Evolutionary conservation across 2,888 invertebrate genomes (phyloP), one percentile per base, ranked within the genome.

Genomic region (Drosophila crucigera): DNA sequence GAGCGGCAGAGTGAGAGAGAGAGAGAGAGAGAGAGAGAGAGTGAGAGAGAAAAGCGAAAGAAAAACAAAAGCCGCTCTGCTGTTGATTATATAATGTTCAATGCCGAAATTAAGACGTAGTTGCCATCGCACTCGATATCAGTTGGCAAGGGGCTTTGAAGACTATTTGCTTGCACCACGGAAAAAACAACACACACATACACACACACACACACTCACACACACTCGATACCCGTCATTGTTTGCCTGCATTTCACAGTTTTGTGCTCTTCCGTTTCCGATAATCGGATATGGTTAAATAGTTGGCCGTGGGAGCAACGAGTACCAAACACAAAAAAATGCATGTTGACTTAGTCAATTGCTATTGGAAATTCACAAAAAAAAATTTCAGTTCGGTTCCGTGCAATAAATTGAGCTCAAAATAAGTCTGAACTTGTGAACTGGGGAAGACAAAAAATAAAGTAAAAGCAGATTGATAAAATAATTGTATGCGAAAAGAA

Each of bases 201-300:
- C 56, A 30, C 14, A 56, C 43, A 47, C 37, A 14, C 37, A 53
- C 4, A 22, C 19, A 7, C 37, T 25, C 31, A 39, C 49, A 25
- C 60, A 35, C 35, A 52, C 28, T 47, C 30, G 49, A 64, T 37
- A 60, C 41, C 39, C 67, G 68, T 41, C 63, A 25, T 67, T 79
- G 53, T 59, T 73, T 79, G 68, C 61, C 41, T 65, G 47, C 71
- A 59, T 67, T 59, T 78, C 78, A 79, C 67, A 73, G 75, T 69
- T 62, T 72, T 72, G 62, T 58, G 65, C 69, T 79, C 76, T 88
- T 89, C 86, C 83, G 89, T 69, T 84, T 89, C 83, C 78, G 74
- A 88, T 68, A 80, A 83, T 80, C 80, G 79, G 82, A 78, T 83
- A 72, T 78, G 73, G 55, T 52, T 56, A 59, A 65, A 58, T 60